These are phyloP conservation scores for Aspidiotus rigidus DNA, from an alignment of 2,888 invertebrate genomes.

Conservation along the genomic window DNA sequence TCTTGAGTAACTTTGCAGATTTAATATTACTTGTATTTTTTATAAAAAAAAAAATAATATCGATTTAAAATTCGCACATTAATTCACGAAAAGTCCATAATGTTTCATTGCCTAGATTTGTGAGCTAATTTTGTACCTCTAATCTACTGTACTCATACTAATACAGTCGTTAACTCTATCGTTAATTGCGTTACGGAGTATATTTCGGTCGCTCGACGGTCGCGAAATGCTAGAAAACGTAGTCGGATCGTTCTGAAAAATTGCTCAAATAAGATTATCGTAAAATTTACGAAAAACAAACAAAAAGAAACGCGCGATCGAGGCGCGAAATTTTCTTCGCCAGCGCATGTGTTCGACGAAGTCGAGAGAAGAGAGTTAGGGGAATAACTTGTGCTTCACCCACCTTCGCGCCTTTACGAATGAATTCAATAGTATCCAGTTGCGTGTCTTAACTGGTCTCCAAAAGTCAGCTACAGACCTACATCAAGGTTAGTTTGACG, in stretches of 20 bases:
- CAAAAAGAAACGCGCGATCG: not conserved
- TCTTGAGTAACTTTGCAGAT: too few relatives aligned
- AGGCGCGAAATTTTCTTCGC: not conserved
- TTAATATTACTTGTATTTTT: too few relatives aligned
- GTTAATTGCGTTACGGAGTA: too few relatives aligned
- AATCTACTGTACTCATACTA: too few relatives aligned
- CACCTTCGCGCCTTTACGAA: not conserved
- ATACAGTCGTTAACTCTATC: too few relatives aligned
- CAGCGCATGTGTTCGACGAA: not conserved
- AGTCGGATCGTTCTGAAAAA: not conserved
- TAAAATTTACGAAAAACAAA: not conserved
- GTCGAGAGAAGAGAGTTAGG: constrained; percentile 28
- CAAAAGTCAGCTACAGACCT: constrained; percentile 13
- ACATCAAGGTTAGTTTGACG: constrained; percentile 16
- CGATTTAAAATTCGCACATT: too few relatives aligned
- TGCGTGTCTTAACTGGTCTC: constrained; percentile 28
- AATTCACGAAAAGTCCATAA: too few relatives aligned
- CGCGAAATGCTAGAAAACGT: not conserved
- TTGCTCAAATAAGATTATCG: not conserved
- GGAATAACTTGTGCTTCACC: constrained; percentile 10
- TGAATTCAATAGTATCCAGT: constrained; percentile 22
- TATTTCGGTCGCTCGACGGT: too few relatives aligned
- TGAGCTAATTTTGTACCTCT: too few relatives aligned
- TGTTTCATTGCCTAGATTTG: too few relatives aligned
- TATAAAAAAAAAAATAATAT: too few relatives aligned